Base-by-base conservation (phyloP, 1,140 invertebrate genomes). In the Scaptomyza montana region DNA sequence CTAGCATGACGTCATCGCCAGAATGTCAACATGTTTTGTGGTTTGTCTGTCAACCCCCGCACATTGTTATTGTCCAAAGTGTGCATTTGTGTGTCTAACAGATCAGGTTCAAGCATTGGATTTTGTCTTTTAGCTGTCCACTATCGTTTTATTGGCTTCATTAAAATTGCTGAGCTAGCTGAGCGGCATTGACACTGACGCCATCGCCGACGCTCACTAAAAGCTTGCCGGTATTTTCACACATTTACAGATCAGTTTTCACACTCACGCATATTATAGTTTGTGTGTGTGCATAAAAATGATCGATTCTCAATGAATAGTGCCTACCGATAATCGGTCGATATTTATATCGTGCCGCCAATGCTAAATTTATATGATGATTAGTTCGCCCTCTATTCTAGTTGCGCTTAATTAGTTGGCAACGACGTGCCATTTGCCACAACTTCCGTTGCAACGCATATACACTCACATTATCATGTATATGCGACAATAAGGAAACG, bases 81-180 rank as follows among this genome's bases (percentile, higher is more conserved):
- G 1, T 43, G 39, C 39, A 43, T 43, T n/a, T 66, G 62, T 68
- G 60, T 54, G 69, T 65, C 67, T 65, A 81, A 71, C 63, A 68
- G 76, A 72, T 62, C 63, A 68, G 76, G 69, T 62, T 56, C 19
- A 71, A 28, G 79, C 77, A 69, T 78, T 80, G 67, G 72, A 75
- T 85, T 80, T 80, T 86, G 78, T 80, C 69, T 62, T 76, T 86
- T 81, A 78, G 67, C 55, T 61, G 61, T 63, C 62, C 63, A 79
- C 72, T 84, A 74, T 77, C 54, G 28, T 86, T 84, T 68, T 82
- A 86, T 82, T 82, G 84, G 64, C 57, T 76, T 69, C 77, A 78
- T 81, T 81, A 72, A 68, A 74, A 78, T 75, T 60, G 61, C 66
- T 64, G 41, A 74, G 57, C 65, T 47, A 50, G 51, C 50, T 25